Conservation (phyloP, 2,888 invertebrate genomes). For the Eurytoma adleriae region DNA sequence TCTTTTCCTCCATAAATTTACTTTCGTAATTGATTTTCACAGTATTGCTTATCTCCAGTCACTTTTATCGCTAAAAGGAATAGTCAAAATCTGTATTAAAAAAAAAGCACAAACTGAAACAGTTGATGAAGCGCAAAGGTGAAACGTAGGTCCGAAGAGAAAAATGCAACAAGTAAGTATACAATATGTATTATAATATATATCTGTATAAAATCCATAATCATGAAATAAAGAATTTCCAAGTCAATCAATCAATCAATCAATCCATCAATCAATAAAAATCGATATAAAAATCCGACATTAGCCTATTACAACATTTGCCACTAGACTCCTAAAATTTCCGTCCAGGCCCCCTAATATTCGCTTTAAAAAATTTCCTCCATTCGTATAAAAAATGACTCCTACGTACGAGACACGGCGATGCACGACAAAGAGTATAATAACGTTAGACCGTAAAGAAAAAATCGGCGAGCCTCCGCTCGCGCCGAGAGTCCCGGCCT, state of each 20-base stretch:
- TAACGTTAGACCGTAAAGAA: no score
- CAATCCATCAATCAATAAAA: slow-evolving; percentile 42
- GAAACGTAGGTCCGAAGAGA: slow-evolving; percentile 37
- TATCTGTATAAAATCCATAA: slow-evolving; percentile 40
- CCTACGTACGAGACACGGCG: slow-evolving; percentile 12
- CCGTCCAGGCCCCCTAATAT: slow-evolving; percentile 3
- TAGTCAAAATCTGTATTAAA: background rate
- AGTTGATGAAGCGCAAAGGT: slow-evolving; percentile 39
- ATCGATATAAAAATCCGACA: slow-evolving; percentile 44
- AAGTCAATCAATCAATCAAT: slow-evolving; percentile 28
- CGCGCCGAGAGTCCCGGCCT: no score
- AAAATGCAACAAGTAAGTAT: slow-evolving; percentile 53
- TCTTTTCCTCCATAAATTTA: slow-evolving; percentile 7
- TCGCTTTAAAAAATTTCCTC: slow-evolving; percentile 13
- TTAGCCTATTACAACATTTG: slow-evolving; percentile 21
- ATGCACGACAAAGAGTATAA: no score
- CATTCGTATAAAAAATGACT: slow-evolving; percentile 43
- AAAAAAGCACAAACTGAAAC: no score
- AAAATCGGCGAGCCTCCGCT: no score
- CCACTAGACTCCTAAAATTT: slow-evolving; percentile 33
- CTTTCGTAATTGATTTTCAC: slow-evolving; percentile 40
- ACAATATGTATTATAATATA: slow-evolving; percentile 29
- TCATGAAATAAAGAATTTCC: slow-evolving; percentile 42
- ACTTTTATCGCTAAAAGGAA: slow-evolving; percentile 10
- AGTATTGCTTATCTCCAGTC: slow-evolving; percentile 9